phyloP scores from a whole-genome alignment of 2,797 vertebrate species.

The Hybognathus amarus region DNA sequence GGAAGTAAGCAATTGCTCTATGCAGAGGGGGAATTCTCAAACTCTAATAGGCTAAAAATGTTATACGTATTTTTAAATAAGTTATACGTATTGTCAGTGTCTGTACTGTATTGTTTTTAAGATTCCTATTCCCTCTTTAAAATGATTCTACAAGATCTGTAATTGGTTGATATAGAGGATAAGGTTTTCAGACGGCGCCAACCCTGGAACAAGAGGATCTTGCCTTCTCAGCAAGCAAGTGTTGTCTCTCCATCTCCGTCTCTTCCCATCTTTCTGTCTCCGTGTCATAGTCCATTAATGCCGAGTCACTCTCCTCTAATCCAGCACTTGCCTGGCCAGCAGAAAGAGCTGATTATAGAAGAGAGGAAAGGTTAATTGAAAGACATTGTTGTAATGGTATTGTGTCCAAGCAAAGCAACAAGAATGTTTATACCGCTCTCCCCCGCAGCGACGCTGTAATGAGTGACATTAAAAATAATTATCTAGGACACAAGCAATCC shows the following conservation, averaged over 20 bases:
- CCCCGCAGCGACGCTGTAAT: conserved; percentile 68
- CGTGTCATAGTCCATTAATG: conserved; percentile 62
- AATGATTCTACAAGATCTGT: conserved; percentile 7
- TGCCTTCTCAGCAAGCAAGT: neutral
- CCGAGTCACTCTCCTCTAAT: conserved; percentile 61
- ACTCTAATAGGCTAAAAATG: neutral
- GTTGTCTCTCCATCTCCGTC: conserved; percentile 14
- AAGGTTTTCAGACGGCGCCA: conserved; percentile 3
- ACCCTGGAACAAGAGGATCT: conserved; percentile 6
- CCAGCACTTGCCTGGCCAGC: conserved; percentile 63
- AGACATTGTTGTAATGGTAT: conserved; percentile 70
- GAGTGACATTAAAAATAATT: conserved; percentile 78
- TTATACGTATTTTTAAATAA: neutral
- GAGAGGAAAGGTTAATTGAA: conserved; percentile 71
- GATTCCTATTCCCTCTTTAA: neutral
- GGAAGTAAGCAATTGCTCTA: neutral
- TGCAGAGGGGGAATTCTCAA: neutral
- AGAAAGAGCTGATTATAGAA: conserved; percentile 66
- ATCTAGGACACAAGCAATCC: conserved; percentile 70
- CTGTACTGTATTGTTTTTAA: neutral
- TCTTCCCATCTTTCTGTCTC: conserved; percentile 37
- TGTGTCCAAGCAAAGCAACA: conserved; percentile 66
- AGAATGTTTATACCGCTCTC: conserved; percentile 53
- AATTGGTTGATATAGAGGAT: conserved; percentile 34
- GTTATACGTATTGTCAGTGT: neutral